Evolutionary conservation across 1,140 invertebrate species (phyloP).

Genomic region (Linepithema humile): DNA sequence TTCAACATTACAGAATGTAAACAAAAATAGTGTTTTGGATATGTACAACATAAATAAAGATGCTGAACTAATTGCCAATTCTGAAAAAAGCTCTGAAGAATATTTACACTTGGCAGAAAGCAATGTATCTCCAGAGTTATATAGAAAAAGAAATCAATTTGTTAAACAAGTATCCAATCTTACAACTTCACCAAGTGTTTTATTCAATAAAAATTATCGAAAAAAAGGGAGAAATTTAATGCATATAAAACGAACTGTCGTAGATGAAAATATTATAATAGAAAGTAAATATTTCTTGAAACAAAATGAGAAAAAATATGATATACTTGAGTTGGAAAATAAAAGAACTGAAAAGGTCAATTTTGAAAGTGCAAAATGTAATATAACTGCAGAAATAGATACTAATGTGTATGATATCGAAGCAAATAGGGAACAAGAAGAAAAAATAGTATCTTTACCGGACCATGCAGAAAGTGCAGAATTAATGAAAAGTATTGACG

Average conservation of each 20-base stretch:
- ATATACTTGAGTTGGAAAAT: neutral
- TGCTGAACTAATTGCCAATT: conserved; percentile 22
- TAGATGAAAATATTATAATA: conserved; percentile 57
- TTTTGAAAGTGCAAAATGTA: neutral
- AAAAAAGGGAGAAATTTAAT: conserved; percentile 56
- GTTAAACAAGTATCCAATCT: conserved; percentile 32
- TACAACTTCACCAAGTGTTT: conserved; percentile 64
- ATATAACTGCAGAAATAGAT: neutral
- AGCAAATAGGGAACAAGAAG: neutral
- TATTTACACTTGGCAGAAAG: neutral
- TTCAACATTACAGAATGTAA: conserved; percentile 53
- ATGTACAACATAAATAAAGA: conserved; percentile 57
- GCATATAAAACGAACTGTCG: conserved; percentile 59
- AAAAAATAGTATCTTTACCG: neutral
- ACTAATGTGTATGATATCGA: neutral
- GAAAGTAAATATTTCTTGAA: conserved; percentile 69
- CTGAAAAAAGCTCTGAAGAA: conserved; percentile 17
- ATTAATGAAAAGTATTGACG: neutral
- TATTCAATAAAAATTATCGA: conserved; percentile 51
- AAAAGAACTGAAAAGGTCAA: neutral
- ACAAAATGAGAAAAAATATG: neutral
- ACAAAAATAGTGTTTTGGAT: conserved; percentile 52
- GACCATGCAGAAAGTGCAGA: neutral
- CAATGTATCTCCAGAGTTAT: conserved; percentile 58
- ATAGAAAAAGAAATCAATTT: conserved; percentile 69